A percentile compares a stretch with the other conserved stretches of the same genome.
Conservation (phyloP, 2,797 vertebrate genomes). For the Pipistrellus nathusii region DNA sequence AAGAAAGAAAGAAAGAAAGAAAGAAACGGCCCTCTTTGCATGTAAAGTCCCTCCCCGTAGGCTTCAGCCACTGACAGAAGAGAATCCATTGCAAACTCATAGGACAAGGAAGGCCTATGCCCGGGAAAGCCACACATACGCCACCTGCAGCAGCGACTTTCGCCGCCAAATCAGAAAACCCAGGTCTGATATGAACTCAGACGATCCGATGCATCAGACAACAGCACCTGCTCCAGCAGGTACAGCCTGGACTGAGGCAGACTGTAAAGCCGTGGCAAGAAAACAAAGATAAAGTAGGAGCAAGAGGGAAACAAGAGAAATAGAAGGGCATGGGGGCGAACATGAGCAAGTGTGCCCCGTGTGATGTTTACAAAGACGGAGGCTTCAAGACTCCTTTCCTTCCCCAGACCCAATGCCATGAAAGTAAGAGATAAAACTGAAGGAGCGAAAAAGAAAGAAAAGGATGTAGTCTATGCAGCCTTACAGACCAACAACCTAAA, state of each 20-base stretch:
- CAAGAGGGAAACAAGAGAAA: neutral
- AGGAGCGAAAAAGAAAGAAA: neutral
- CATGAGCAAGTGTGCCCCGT: rapidly evolving
- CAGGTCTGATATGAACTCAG: neutral
- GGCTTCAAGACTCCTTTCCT: neutral
- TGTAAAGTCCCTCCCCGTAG: neutral
- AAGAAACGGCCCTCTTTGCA: neutral
- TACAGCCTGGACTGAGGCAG: neutral
- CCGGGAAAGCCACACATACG: neutral
- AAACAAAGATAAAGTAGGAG: neutral
- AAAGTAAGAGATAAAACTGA: neutral
- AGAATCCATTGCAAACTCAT: neutral
- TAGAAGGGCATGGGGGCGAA: neutral
- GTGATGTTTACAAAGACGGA: neutral
- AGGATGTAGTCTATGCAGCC: neutral
- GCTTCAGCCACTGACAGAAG: neutral
- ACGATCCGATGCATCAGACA: neutral
- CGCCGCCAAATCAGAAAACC: neutral
- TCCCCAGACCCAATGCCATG: neutral
- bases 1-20: too few relatives aligned
- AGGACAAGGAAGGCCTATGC: neutral
- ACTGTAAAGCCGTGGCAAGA: neutral
- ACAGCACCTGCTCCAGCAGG: neutral
- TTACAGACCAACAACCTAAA: neutral
- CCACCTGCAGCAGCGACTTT: neutral